Percentiles rank a stretch among this genome's conserved stretches.
Evolutionary conservation across 1,140 invertebrate species (phyloP).

Genomic region (Drosophila pruinosa): DNA sequence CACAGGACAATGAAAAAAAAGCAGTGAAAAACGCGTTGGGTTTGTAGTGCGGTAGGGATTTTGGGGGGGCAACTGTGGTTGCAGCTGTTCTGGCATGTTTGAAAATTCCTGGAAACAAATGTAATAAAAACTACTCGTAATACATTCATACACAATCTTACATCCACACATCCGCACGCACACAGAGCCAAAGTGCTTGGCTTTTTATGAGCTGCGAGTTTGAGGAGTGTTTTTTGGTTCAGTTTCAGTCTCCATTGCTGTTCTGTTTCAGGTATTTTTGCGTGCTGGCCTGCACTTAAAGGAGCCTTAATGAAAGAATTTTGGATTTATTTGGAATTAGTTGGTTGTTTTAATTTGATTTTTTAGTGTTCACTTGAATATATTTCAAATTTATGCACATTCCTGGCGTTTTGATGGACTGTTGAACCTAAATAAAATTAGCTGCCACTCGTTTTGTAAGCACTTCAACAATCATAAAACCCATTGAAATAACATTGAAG

Average conservation of each 20-base stretch:
- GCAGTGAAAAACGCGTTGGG: conserved; percentile 49
- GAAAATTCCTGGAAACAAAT: conserved; percentile 81
- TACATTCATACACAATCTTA: conserved; percentile 47
- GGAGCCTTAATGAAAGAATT: conserved; percentile 64
- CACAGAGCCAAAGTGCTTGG: conserved; percentile 36
- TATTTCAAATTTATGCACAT: conserved; percentile 65
- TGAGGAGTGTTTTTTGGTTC: conserved; percentile 58
- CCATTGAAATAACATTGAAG: not conserved
- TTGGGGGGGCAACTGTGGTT: conserved; percentile 55
- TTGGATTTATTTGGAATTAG: conserved; percentile 65
- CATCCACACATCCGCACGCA: conserved; percentile 6
- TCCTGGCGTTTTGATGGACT: conserved; percentile 31
- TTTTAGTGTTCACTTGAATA: conserved; percentile 54
- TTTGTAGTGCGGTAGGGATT: not conserved
- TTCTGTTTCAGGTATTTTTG: conserved; percentile 50
- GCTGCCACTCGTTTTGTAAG: conserved; percentile 28
- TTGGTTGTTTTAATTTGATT: conserved; percentile 71
- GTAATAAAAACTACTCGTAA: conserved; percentile 79
- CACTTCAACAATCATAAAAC: not conserved
- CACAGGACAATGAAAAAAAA: conserved; percentile 41
- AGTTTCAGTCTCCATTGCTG: not conserved
- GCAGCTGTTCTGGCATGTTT: conserved; percentile 77
- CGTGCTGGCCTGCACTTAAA: conserved; percentile 70
- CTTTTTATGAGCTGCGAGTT: conserved; percentile 70
- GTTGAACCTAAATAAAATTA: conserved; percentile 16